Evolutionary conservation across 2,113 vertebrate genomes (phyloP).

Genomic region (Patagioenas fasciata): DNA sequence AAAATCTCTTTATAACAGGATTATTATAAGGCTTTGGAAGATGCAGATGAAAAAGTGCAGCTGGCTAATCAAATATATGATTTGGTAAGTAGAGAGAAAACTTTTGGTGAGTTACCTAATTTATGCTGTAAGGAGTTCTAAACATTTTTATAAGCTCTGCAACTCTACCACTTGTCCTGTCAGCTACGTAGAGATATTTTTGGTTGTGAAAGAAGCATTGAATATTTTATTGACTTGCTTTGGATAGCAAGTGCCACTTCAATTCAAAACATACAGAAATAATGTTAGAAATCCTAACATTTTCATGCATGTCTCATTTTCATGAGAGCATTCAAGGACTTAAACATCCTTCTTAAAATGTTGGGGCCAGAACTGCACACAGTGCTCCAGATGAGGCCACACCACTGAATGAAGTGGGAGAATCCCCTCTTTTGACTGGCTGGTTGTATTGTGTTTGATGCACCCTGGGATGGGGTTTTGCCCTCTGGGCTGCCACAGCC

Average conservation of each 20-base stretch:
- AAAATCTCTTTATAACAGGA: slow-evolving; percentile 78
- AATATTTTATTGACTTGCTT: neutral
- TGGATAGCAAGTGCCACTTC: neutral
- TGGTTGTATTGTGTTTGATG: too few species aligned
- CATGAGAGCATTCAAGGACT: too few species aligned
- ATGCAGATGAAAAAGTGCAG: slow-evolving; percentile 98
- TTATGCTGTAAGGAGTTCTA: neutral
- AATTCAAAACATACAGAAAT: neutral
- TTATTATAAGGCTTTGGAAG: slow-evolving; percentile 98
- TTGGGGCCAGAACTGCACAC: too few species aligned
- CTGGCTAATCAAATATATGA: slow-evolving; percentile 99
- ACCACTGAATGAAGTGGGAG: too few species aligned
- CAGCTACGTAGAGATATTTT: neutral
- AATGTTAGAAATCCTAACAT: neutral
- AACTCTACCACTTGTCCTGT: neutral
- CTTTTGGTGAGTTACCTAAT: neutral
- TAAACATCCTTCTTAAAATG: too few species aligned
- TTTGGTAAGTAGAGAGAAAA: slow-evolving; percentile 84
- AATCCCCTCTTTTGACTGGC: too few species aligned
- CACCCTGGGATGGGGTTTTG: too few species aligned
- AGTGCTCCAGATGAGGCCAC: too few species aligned
- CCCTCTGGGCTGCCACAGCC: too few species aligned
- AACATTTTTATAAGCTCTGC: neutral
- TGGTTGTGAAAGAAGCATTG: neutral
- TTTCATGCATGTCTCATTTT: neutral